Conservation (phyloP, 23 tunicate genomes). For the Phallusia fumigata region DNA sequence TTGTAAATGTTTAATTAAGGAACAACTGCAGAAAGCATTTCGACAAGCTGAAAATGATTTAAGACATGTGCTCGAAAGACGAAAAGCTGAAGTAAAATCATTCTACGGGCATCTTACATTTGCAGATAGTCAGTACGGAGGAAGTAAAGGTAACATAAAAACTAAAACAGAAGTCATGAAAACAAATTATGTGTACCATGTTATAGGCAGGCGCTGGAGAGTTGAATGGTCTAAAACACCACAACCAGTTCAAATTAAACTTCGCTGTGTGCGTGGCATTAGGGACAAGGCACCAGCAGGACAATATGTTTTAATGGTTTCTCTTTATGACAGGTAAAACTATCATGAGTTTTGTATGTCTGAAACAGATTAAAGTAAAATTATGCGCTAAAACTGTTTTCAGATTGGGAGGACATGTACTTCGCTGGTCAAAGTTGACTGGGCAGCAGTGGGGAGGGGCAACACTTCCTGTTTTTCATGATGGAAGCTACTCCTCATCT, state of each 20-base stretch:
- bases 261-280: constrained; percentile 72
- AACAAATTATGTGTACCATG: not conserved
- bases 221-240: constrained; percentile 97
- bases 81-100: constrained; percentile 89
- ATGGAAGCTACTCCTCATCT: constrained; percentile 64
- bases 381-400: not conserved
- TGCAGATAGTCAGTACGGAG: constrained; percentile 92
- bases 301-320: constrained; percentile 89
- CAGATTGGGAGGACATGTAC: constrained; percentile 90
- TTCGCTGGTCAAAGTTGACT: constrained; percentile 75
- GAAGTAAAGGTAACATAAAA: constrained; percentile 70
- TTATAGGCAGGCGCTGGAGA: constrained; percentile 71
- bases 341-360: not conserved
- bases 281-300: constrained; percentile 88
- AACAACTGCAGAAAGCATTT: constrained; percentile 75
- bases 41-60: constrained; percentile 82
- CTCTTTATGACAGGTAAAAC: constrained; percentile 84
- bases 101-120: constrained; percentile 84
- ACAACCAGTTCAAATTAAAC: constrained; percentile 94
- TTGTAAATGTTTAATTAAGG: constrained; percentile 38
- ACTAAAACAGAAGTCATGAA: not conserved
- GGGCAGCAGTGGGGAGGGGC: constrained; percentile 99
- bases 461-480: constrained; percentile 86
- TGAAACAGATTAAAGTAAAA: not conserved
- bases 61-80: constrained; percentile 46